phyloP scores from a whole-genome alignment of 2,797 vertebrate genomes.

The Phaenicophaeus curvirostris region DNA sequence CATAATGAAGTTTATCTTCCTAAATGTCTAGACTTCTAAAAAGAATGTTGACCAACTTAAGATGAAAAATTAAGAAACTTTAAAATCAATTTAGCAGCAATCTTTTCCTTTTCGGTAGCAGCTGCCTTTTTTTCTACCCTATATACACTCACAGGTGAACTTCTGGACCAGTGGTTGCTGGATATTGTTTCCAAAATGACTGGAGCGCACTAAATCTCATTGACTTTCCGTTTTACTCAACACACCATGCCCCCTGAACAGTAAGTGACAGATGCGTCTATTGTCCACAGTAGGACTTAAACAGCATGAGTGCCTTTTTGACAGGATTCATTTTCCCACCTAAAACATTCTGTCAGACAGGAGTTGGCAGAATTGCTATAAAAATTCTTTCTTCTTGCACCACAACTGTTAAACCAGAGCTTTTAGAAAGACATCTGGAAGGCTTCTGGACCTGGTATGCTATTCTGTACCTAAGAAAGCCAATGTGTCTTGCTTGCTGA shows the following conservation, averaged over 20 bases:
- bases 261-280: slow-evolving; percentile 43
- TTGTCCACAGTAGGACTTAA: slow-evolving; percentile 59
- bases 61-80: neutral
- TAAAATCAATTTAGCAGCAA: neutral
- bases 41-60: neutral
- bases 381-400: slow-evolving; percentile 26
- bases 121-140: neutral
- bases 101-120: neutral
- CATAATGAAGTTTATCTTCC: neutral
- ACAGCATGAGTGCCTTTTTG: slow-evolving; percentile 55
- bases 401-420: neutral
- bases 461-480: neutral
- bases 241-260: neutral
- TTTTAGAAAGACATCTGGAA: neutral
- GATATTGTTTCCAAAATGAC: slow-evolving; percentile 32
- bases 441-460: neutral
- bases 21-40: neutral
- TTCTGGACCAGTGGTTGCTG: neutral
- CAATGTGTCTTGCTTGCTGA: neutral
- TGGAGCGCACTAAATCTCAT: slow-evolving; percentile 15
- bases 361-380: neutral
- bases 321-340: slow-evolving; percentile 55
- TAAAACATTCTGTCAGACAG: slow-evolving; percentile 45
- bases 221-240: slow-evolving; percentile 60
- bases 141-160: neutral